Evolutionary conservation across 2,888 invertebrate species (phyloP), one percentile per base, ranked within the genome.

Genomic region (Andrena haemorrhoa): DNA sequence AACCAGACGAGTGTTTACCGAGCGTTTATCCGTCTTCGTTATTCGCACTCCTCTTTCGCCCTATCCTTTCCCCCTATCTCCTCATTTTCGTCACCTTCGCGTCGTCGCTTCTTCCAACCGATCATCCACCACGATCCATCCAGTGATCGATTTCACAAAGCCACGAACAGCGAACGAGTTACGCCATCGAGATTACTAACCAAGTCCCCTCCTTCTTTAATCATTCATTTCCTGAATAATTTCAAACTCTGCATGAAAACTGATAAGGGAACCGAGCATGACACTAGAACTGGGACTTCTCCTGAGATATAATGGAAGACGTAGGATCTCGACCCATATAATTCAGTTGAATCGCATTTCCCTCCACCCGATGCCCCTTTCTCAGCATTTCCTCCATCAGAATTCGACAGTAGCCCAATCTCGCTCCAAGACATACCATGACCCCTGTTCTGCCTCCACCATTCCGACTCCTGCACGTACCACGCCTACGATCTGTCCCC

Each of bases 1-100:
- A 78, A 74, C 69, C 75, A 29, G 68, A 66, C 82, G 78, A 85
- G 82, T 82, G 79, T 85, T 84, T 85, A 82, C 75, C 74, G 75
- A 85, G 65, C 84, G 69, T 73, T 84, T 81, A 66, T 71, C 53
- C 64, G 63, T 47, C 81, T 80, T 83, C 70, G 69, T 68, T 70
- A 60, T 71, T 63, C 64, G 56, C 56, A 10, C 41, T 41, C 61
- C 26, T 64, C 71, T 75, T 66, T 51, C 26, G 5, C 41, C 63
- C 58, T 8, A 20, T 35, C 47, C 51, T 71, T 47, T 74, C 60
- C 70, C 53, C 75, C 80, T 58, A 68, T 66, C 65, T 65, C 29
- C 49, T 58, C 35, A 29, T 60, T 81, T 65, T 79, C 69, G 20
- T 47, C 73, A n/a, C 81, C 79, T 53, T 53, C 3, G 12, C 23